Base-by-base conservation (phyloP, 1,140 invertebrate species). In the Cotesia chilonis region DNA sequence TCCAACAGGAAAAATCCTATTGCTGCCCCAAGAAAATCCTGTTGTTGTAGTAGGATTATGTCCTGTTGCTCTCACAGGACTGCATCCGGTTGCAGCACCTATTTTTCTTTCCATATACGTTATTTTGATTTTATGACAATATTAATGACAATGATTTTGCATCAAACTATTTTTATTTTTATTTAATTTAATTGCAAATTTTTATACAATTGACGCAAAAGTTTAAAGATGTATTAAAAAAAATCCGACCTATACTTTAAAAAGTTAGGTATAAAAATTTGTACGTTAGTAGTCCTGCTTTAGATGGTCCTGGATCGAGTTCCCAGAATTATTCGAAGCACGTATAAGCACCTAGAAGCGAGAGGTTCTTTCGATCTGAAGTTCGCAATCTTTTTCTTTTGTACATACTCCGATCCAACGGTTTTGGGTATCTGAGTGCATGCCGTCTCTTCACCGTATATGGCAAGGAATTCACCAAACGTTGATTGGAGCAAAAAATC, bases 311-410 rank as follows among this genome's bases (percentile, higher is more conserved):
- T 66, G 47, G 67, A 68, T 64, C 60, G 41, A 37, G 63, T 72
- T 72, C 54, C 37, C n/a, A 51, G 64, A 68, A 72, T 72, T 72
- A 72, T 72, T 67, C 65, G 55, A 57, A 52, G 55, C 71, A 72
- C 71, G 71, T 72, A 72, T 7, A 12, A 60, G 63, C 9, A 64
- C 36, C 54, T 72, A 67, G 65, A 67, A 67, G 54, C 65, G 51
- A n/a, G 47, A 57, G 70, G 41, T 52, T 65, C 61, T 59, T 59
- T 71, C 63, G 64, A 72, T 72, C 65, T 37, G 47, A 28, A 68
- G 17, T 55, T 5, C 54, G 35, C 67, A 68, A 68, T 68, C 67
- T 59, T 68, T 54, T 68, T 61, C 65, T 72, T 68, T 14, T 9
- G 35, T 65, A 57, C 71, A 72, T 72, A 72, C 55, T 60, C 61